Base-by-base conservation (phyloP, 92 coral and sea anemone genomes). In the Phenganax stokvisi region DNA sequence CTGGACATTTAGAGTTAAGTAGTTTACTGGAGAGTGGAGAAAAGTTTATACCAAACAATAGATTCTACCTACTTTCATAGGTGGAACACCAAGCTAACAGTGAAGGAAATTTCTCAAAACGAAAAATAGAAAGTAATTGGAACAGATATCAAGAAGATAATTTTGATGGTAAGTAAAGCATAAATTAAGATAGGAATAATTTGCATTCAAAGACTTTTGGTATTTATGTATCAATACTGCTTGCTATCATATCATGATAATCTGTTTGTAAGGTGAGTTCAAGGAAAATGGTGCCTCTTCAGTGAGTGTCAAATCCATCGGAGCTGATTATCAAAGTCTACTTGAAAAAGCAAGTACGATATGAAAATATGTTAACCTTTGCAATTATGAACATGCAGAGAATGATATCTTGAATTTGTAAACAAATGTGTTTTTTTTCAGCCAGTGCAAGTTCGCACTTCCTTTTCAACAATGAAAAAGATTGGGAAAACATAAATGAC, bases 111-210 rank as follows among this genome's bases (percentile, higher is more conserved):
- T 94, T 92, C 67, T 85, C 98, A 17, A 85, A 96, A 69, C 88
- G 98, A 80, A 86, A 90, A 66, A 82, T 94, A 20, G 64, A 84
- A 8, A 94, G 97, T 72, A 94, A 94, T 80, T 94, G 96, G 97
- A 96, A 92, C 7, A 80, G 89, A 85, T 94, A 94, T 85, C 90
- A 89, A 59, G 92, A 88, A 9, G 56, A 83, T n/a, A 87, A 86
- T 31, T 68, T 58, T 62, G 86, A 96, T 89, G 44, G 13, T 53
- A 9, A 20, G 51, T 15, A 16, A 6, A 6, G n/a, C 1, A 37
- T 13, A 51, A 53, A 2, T 30, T 2, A 11, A 16, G 8, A 44
- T 56, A 27, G 78, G 28, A 11, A 68, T 44, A 51, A 3, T 7
- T 8, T 30, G 1, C 15, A 0, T 7, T 8, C 55, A 29, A 13